Evolutionary conservation across 2,113 vertebrate species (phyloP), one percentile per base, ranked within the genome.

Genomic region (Australoheros scitulus): DNA sequence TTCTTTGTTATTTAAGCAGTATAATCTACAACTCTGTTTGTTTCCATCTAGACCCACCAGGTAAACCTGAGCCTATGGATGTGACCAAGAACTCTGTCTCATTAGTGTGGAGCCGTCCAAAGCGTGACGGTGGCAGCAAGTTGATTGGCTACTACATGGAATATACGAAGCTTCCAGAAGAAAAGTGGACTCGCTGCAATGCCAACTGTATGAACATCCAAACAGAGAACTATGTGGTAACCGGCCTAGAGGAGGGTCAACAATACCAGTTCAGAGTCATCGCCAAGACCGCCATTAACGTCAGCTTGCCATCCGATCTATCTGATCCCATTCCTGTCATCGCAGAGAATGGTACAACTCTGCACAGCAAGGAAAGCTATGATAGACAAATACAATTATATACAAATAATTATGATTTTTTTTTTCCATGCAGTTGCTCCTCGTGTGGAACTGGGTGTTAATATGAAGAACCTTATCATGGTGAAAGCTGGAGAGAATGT

Each of bases 11-110:
- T 70, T 50, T 29, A 70, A 70, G 29, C 10, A 29, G 14, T 58
- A 24, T 59, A 3, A 7, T 13, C 38, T 74, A 61, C 47, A 29
- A 18, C 4, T 64, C 2, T 56, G 43, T 60, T 76, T 76, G 24
- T 80, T 34, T 70, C 26, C 34, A 15, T 92, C 43, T 90, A 99
- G 98, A 99, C 94, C 97, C 97, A 79, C 98, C 98, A 88, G 98
- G 98, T 81, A 99, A 99, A 95, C 98, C 98, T 29, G 97, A 99
- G 95, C 95, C 97, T 86, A 96, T 97, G 93, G 98, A 99, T 91
- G 96, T 99, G 84, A 97, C 97, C 81, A 99, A 95, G 91, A 96
- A 72, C 92, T 95, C 96, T 1, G 98, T 96, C 13, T 98, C 98
- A 7, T 93, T 99, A 90, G 92, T 99, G 74, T 99, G 98, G 98